Base-by-base conservation (phyloP, 2,888 invertebrate species). In the Pollenia angustigena region DNA sequence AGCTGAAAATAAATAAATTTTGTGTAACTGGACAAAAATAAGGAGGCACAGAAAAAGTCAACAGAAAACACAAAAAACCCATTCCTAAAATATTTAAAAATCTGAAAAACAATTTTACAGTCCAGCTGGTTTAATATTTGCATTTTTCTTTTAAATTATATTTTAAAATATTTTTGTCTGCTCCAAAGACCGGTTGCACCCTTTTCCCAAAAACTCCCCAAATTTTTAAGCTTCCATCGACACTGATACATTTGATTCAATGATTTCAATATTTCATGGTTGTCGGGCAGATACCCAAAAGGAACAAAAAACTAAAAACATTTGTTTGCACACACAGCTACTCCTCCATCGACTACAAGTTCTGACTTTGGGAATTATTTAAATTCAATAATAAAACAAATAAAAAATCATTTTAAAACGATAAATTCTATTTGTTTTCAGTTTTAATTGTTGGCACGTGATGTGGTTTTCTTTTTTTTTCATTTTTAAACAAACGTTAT, bases 371-470 rank as follows among this genome's bases (percentile, higher is more conserved):
- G 48, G 32, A 46, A 50, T 75, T 50, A 62, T 50, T 48, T 58
- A 16, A 3, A 66, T 78, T 46, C 46, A 66, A 56, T 58, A 78
- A 16, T 18, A 71, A 50, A 56, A 52, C 56, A 68, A 60, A 18
- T 42, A 32, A 80, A 52, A 54, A 56, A 60, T 71, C 9, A 71
- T 80, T 54, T 71, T 64, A 54, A 62, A 81, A 71, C 52, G n/a
- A 69, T 18, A 71, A 83, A 76, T 54, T 62, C 18, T 23, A 72
- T 78, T 72, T 66, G 44, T 64, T 78, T 83, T 58, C 66, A 60
- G 46, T 68, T 60, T 84, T 79, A 84, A 79, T 84, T 84, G 79
- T 58, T 74, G 66, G 14, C 79, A 79, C 72, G 72, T 74, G 58
- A 60, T 50, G 68, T 66, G 64, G 54, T 18, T 82, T 79, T 23